phyloP scores from a whole-genome alignment of 2,797 vertebrate species.

The Sebastiscus tertius region DNA sequence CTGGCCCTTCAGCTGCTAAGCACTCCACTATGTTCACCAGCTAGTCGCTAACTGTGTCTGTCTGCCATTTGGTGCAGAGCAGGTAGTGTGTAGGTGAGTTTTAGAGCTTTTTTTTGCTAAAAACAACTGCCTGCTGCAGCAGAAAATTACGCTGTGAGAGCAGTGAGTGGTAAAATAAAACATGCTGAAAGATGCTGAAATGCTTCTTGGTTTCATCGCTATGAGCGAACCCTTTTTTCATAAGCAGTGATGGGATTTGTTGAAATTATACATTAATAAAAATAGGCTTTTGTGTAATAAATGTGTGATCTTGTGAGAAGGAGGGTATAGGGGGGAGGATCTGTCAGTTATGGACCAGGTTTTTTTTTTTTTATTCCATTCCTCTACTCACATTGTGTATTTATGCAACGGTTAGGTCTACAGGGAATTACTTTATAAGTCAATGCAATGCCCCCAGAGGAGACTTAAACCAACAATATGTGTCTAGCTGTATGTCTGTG shows the following conservation, averaged over 20 bases:
- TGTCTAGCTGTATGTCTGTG: neutral
- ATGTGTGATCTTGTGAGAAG: neutral
- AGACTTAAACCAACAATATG: slow-evolving; percentile 19
- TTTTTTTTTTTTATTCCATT: neutral
- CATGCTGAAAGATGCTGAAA: neutral
- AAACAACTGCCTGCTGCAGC: neutral
- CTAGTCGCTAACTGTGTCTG: too few relatives aligned
- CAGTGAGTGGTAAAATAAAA: neutral
- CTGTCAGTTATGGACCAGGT: neutral
- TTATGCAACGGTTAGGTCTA: slow-evolving; percentile 5
- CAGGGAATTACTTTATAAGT: slow-evolving; percentile 12
- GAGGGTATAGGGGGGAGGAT: neutral
- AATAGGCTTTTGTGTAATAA: neutral
- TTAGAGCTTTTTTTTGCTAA: neutral
- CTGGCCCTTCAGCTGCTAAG: too few relatives aligned
- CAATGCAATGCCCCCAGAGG: neutral
- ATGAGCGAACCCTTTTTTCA: too few relatives aligned
- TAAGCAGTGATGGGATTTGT: neutral
- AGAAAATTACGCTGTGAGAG: neutral
- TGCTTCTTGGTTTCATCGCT: neutral
- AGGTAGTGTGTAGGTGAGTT: neutral
- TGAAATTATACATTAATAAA: neutral
- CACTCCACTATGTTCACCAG: too few relatives aligned
- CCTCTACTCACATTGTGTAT: neutral
- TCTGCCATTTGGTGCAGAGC: neutral